Evolutionary conservation across 2,113 vertebrate species (phyloP).

Genomic region (Cyphomyrus plagiostoma): DNA sequence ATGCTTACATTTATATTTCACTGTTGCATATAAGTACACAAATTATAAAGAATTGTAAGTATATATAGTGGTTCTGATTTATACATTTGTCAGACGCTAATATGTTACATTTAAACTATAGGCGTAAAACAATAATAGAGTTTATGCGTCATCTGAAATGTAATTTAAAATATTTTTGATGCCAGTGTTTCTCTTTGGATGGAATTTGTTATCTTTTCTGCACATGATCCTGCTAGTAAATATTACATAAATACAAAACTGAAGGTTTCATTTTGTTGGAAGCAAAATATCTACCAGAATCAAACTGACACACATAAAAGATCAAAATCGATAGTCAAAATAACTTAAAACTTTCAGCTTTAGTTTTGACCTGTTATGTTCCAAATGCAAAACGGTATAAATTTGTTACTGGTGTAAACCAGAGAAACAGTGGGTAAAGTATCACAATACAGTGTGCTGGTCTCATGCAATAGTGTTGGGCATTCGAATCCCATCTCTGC

Average conservation of each 20-base stretch:
- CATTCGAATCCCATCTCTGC: not conserved
- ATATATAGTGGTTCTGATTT: conserved; percentile 7
- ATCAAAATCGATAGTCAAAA: not conserved
- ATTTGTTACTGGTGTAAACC: not conserved
- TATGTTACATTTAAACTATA: not conserved
- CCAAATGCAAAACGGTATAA: not conserved
- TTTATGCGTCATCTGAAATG: conserved; percentile 18
- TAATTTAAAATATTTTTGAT: conserved; percentile 21
- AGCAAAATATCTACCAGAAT: not conserved
- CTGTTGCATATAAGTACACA: not conserved
- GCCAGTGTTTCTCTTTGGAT: not conserved
- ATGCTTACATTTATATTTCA: not conserved
- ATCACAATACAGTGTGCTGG: not conserved
- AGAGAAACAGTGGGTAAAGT: not conserved
- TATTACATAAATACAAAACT: not conserved
- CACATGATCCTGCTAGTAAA: not conserved
- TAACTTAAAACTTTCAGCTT: not conserved
- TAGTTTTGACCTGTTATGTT: not conserved
- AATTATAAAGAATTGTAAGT: conserved; percentile 8
- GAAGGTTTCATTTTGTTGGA: not conserved
- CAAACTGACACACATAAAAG: not conserved
- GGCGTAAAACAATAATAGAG: conserved; percentile 11
- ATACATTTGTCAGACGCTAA: not conserved
- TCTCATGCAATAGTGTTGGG: not conserved
- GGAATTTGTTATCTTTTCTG: not conserved